These are phyloP conservation scores for Nycteola revayana DNA, from an alignment of 2,888 invertebrate genomes.

Conservation along the genomic window DNA sequence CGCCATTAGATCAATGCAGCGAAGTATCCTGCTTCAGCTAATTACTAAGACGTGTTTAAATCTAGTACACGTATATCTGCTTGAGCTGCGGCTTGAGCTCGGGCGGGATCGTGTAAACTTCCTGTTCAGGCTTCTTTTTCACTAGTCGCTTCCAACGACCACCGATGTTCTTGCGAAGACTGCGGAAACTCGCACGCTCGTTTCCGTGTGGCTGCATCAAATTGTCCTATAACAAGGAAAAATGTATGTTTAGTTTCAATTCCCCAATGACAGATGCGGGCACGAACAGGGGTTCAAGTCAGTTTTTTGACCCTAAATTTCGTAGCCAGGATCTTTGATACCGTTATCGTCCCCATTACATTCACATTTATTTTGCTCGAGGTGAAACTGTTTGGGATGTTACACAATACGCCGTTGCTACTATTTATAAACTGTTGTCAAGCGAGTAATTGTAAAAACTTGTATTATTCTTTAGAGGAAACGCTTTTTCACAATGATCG, in stretches of 20 bases:
- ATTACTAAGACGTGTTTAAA: slow-evolving; percentile 37
- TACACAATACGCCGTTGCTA: slow-evolving; percentile 49
- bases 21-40: slow-evolving; percentile 71
- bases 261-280: slow-evolving; percentile 19
- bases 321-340: slow-evolving; percentile 44
- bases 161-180: slow-evolving; percentile 92
- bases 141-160: slow-evolving; percentile 93
- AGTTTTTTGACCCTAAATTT: slow-evolving; percentile 52
- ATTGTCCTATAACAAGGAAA: slow-evolving; percentile 85
- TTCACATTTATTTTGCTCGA: slow-evolving; percentile 46
- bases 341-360: slow-evolving; percentile 61
- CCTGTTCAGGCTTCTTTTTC: slow-evolving; percentile 91
- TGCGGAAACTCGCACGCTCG: slow-evolving; percentile 90
- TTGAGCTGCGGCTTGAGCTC: slow-evolving; percentile 93
- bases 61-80: slow-evolving; percentile 93
- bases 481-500: slow-evolving; percentile 19
- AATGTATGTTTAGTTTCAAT: slow-evolving; percentile 38
- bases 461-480: slow-evolving; percentile 35
- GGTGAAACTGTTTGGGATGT: slow-evolving; percentile 49
- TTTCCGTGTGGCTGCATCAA: slow-evolving; percentile 87
- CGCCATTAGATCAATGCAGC: slow-evolving; percentile 48
- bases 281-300: slow-evolving; percentile 18
- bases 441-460: slow-evolving; percentile 43
- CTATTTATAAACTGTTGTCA: slow-evolving; percentile 58
- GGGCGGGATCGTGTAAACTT: slow-evolving; percentile 92